phyloP scores from a whole-genome alignment of 30 jellyfish, hydroid and myxozoan genomes.

The Sanderia malayensis region DNA sequence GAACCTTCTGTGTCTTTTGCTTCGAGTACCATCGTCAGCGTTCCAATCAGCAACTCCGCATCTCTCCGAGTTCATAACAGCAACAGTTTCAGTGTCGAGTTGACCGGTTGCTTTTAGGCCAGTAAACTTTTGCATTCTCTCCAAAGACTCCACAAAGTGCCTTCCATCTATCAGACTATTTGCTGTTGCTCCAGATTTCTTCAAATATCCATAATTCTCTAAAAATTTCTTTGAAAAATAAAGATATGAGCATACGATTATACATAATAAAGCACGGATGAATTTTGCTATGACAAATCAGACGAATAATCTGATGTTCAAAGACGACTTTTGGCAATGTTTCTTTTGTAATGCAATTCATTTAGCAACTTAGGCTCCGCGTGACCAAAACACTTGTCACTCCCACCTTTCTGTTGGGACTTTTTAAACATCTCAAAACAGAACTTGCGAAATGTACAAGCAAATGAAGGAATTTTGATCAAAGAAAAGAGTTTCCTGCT shows the following conservation, averaged over 20 bases:
- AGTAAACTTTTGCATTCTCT: conserved; percentile 59
- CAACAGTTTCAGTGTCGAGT: conserved; percentile 46
- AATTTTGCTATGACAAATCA: too few species aligned
- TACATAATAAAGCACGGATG: too few species aligned
- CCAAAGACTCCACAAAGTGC: conserved; percentile 21
- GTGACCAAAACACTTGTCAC: too few species aligned
- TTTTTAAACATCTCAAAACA: too few species aligned
- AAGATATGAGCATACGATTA: neutral
- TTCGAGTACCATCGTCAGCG: neutral
- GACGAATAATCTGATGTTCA: too few species aligned
- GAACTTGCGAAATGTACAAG: too few species aligned
- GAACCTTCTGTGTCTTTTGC: conserved; percentile 35
- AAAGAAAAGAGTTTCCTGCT: too few species aligned
- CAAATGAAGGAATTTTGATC: too few species aligned
- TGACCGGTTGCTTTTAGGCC: conserved; percentile 69
- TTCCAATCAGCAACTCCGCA: conserved; percentile 85
- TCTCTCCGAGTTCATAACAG: conserved; percentile 53
- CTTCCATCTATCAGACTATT: conserved; percentile 30
- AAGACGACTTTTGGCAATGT: too few species aligned
- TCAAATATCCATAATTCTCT: conserved; percentile 49
- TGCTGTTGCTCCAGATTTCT: neutral
- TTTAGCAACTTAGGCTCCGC: too few species aligned
- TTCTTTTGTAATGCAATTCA: too few species aligned
- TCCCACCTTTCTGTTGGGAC: too few species aligned
- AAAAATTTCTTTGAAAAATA: conserved; percentile 45